Evolutionary conservation across 1,140 invertebrate genomes (phyloP).

Genomic region (Pogonus chalceus): DNA sequence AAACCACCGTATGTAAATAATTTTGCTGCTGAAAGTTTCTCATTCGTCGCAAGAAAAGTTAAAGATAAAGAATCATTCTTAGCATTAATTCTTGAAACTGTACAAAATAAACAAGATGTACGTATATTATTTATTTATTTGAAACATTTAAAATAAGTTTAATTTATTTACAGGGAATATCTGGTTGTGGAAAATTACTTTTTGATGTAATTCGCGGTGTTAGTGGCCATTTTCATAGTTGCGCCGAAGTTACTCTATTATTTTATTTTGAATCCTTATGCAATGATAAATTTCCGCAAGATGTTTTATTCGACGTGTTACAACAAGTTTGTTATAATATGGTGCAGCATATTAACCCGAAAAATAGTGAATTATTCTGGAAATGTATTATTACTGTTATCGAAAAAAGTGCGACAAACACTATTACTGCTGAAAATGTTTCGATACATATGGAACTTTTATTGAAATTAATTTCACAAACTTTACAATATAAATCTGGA

Average conservation of each 20-base stretch:
- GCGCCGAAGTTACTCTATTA: slow-evolving; percentile 51
- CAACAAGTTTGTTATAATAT: slow-evolving; percentile 49
- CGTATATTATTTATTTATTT: slow-evolving; percentile 28
- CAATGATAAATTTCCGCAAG: slow-evolving; percentile 40
- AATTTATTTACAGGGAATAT: slow-evolving; percentile 43
- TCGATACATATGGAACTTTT: too few relatives aligned
- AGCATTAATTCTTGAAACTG: slow-evolving; percentile 52
- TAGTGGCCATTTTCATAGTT: slow-evolving; percentile 71
- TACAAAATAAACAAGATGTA: slow-evolving; percentile 56
- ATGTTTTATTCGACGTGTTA: slow-evolving; percentile 51
- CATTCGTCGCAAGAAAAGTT: slow-evolving; percentile 82
- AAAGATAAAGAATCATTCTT: slow-evolving; percentile 69
- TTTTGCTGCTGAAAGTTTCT: slow-evolving; percentile 91
- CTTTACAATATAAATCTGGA: slow-evolving; percentile 52
- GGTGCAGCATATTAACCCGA: slow-evolving; percentile 42
- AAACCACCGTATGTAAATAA: slow-evolving; percentile 73
- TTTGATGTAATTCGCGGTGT: slow-evolving; percentile 80
- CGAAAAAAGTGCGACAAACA: slow-evolving; percentile 18
- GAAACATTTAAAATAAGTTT: slow-evolving; percentile 7
- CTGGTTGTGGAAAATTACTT: slow-evolving; percentile 70
- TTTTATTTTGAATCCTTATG: slow-evolving; percentile 50
- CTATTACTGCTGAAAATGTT: slow-evolving; percentile 25
- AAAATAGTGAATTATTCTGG: slow-evolving; percentile 53
- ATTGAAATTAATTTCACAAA: slow-evolving; percentile 46
- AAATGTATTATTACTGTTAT: slow-evolving; percentile 30